Base-by-base conservation (phyloP, 2,888 invertebrate genomes). In the Lasioglossum malachurum region DNA sequence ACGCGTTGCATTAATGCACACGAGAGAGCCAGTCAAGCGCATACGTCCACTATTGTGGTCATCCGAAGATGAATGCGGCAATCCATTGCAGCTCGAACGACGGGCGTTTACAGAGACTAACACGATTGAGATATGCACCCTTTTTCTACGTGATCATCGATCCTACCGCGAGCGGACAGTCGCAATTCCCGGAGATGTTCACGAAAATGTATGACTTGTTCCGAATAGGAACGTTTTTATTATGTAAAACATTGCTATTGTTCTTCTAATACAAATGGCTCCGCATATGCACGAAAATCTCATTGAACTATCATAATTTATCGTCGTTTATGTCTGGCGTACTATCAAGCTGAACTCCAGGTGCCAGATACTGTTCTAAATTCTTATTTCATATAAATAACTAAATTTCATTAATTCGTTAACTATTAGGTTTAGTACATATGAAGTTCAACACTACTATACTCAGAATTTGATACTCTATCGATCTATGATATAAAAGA, bases 1-100 rank as follows among this genome's bases (percentile, higher is more conserved):
- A 93, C 92, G 93, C 90, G 89, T 89, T 89, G 89, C 88, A 92
- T 92, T 93, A 93, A 92, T 92, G 90, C 88, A 80, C 86, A 78
- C 69, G 83, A 79, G 86, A 67, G 83, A 79, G 38, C 76, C 74
- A 84, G 78, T 82, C 88, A 85, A 87, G 87, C 88, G 84, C 87
- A 89, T 84, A 76, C 87, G 86, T 78, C 89, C 86, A 87, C 90
- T 81, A 84, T 89, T 91, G 91, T 81, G 91, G 91, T 83, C 86
- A 75, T 91, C 80, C 81, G 84, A 84, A 88, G 91, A 91, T 81
- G 83, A 80, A 91, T 91, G 82, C 77, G 86, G 86, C 76, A 78
- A 75, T 87, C 86, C 81, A 57, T 84, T 73, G 79, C 82, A 77
- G 74, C 53, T 27, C 78, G 78, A 82, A 76, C 73, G 78, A 80